These are phyloP conservation scores for Pseudochirops cupreus DNA, from an alignment of 2,797 vertebrate species.

Conservation along the genomic window DNA sequence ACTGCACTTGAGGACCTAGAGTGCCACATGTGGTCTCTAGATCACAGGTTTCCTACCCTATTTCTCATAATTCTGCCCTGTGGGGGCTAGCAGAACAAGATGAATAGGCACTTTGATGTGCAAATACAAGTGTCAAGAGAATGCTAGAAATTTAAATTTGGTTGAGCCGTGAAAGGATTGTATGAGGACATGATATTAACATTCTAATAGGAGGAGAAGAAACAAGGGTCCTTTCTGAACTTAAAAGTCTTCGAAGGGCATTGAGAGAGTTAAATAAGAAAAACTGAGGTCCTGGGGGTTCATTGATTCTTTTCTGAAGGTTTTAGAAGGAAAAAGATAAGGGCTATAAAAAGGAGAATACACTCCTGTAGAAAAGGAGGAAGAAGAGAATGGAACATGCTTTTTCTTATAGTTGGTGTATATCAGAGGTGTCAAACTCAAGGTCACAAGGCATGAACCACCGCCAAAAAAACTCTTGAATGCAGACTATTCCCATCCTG, in stretches of 20 bases:
- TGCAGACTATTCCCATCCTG: not conserved
- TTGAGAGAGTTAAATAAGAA: not conserved
- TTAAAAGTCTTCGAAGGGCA: not conserved
- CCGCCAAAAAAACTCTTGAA: not conserved
- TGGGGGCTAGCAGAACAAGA: not conserved
- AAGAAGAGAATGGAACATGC: not conserved
- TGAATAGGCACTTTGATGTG: not conserved
- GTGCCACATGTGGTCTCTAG: too few species aligned
- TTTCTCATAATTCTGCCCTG: not conserved
- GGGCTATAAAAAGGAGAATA: not conserved
- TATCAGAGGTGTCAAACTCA: not conserved
- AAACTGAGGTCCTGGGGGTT: not conserved
- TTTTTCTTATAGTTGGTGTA: not conserved
- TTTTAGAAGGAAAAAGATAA: not conserved
- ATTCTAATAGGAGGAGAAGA: constrained; percentile 3
- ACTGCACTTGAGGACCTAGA: too few species aligned
- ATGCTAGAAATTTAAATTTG: not conserved
- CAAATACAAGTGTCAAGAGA: not conserved
- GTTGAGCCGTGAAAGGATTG: not conserved
- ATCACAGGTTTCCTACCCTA: too few species aligned
- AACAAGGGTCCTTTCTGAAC: not conserved
- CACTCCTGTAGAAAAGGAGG: not conserved
- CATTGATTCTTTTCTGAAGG: not conserved
- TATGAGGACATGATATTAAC: not conserved
- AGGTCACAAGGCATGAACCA: not conserved